phyloP scores from a whole-genome alignment of 1,140 invertebrate genomes.

The Subanguina moxae region DNA sequence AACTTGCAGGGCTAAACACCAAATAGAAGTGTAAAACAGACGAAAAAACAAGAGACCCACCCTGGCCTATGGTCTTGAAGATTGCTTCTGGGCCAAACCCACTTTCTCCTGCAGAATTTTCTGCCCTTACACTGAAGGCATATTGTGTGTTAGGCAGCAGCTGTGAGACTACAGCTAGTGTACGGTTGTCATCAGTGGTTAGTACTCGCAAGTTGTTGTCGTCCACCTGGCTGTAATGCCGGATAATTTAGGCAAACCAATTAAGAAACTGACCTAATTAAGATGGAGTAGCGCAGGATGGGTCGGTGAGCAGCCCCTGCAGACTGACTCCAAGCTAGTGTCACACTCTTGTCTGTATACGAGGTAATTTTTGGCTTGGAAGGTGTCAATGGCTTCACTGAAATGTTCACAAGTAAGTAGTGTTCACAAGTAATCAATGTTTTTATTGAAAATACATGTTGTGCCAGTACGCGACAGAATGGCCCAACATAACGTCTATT shows the following conservation, averaged over 20 bases:
- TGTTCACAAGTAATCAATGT: too few species aligned
- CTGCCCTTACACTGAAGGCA: slow-evolving; percentile 50
- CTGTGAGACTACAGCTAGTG: slow-evolving; percentile 28
- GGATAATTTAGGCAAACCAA: neutral
- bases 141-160: slow-evolving; percentile 47
- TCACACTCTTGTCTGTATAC: slow-evolving; percentile 45
- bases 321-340: slow-evolving; percentile 48
- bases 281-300: slow-evolving; percentile 47
- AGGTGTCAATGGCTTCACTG: slow-evolving; percentile 5
- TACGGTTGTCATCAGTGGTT: slow-evolving; percentile 42
- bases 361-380: slow-evolving; percentile 3
- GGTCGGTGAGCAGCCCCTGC: slow-evolving; percentile 53
- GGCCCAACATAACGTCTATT: too few species aligned
- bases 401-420: too few species aligned
- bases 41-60: slow-evolving; percentile 3
- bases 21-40: too few species aligned
- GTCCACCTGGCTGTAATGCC: slow-evolving; percentile 36
- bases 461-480: too few species aligned
- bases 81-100: slow-evolving; percentile 49
- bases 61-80: slow-evolving; percentile 44
- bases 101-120: slow-evolving; percentile 54
- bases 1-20: too few species aligned
- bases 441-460: too few species aligned
- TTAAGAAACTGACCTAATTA: slow-evolving; percentile 35
- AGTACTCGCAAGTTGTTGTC: slow-evolving; percentile 49